phyloP scores from a whole-genome alignment of 2,113 vertebrate species.

The Erythrolamprus reginae region DNA sequence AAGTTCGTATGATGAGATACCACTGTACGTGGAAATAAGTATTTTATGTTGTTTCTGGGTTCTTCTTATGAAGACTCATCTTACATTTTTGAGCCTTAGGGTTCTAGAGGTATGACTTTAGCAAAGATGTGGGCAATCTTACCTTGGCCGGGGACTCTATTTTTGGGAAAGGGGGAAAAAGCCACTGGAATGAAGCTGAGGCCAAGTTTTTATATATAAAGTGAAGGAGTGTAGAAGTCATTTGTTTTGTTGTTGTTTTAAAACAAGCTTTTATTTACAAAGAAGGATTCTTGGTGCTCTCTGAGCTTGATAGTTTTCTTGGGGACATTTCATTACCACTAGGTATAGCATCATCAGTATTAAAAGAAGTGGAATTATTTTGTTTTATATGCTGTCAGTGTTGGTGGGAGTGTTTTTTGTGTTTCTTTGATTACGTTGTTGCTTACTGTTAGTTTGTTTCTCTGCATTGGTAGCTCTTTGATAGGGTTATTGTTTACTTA shows the following conservation, averaged over 20 bases:
- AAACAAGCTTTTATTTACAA: neutral
- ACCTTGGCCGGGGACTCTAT: neutral
- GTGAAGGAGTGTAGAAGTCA: neutral
- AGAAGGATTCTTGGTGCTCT: neutral
- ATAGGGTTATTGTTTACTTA: neutral
- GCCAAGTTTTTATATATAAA: neutral
- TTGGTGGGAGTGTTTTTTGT: neutral
- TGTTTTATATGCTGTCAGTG: too few species aligned
- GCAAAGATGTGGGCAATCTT: neutral
- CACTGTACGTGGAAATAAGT: neutral
- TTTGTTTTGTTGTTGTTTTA: neutral
- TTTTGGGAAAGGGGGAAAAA: neutral
- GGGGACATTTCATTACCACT: neutral
- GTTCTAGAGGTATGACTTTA: neutral
- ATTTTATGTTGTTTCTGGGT: neutral
- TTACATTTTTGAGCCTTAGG: neutral
- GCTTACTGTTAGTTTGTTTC: neutral
- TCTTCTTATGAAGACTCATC: neutral
- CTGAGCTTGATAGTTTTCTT: too few species aligned
- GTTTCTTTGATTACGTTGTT: neutral
- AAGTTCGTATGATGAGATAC: too few species aligned
- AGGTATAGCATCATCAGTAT: neutral
- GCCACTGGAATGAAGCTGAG: neutral
- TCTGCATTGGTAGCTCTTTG: neutral
- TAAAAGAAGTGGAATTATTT: neutral